These are phyloP conservation scores for Odontamblyopus lacepedii DNA, from an alignment of 2,797 vertebrate species.

Conservation along the genomic window DNA sequence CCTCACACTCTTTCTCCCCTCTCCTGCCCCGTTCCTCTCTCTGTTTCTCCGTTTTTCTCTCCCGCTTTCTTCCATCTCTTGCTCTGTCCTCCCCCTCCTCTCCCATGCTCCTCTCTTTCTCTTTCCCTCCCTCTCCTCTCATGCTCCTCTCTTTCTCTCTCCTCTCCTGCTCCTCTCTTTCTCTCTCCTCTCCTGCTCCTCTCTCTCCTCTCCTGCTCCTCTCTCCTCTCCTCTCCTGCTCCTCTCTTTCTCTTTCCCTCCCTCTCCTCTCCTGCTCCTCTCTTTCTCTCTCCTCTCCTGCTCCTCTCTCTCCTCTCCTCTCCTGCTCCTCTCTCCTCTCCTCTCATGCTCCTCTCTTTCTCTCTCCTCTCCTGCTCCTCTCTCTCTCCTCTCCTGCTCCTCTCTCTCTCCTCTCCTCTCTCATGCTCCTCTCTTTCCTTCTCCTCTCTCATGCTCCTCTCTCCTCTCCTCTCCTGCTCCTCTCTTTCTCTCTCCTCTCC, in stretches of 20 bases:
- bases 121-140: not conserved
- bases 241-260: constrained; percentile 6
- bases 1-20: too few relatives aligned
- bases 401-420: not conserved
- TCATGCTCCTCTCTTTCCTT: constrained; percentile 34
- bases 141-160: constrained; percentile 32
- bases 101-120: constrained; percentile 5
- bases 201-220: not conserved
- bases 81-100: not conserved
- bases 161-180: constrained; percentile 26
- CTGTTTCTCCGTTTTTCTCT: too few relatives aligned
- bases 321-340: constrained; percentile 30
- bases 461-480: constrained; percentile 3
- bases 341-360: constrained; percentile 13
- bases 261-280: too few relatives aligned
- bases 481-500: constrained; percentile 3
- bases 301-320: constrained; percentile 28
- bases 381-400: constrained; percentile 26
- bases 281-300: not conserved
- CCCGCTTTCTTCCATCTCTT: not conserved
- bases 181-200: constrained; percentile 1
- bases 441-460: constrained; percentile 8
- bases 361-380: not conserved
- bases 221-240: not conserved
- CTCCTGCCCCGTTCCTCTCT: too few relatives aligned